Base-by-base conservation (phyloP, 2,888 invertebrate species). In the Scaptomyza polygonia region DNA sequence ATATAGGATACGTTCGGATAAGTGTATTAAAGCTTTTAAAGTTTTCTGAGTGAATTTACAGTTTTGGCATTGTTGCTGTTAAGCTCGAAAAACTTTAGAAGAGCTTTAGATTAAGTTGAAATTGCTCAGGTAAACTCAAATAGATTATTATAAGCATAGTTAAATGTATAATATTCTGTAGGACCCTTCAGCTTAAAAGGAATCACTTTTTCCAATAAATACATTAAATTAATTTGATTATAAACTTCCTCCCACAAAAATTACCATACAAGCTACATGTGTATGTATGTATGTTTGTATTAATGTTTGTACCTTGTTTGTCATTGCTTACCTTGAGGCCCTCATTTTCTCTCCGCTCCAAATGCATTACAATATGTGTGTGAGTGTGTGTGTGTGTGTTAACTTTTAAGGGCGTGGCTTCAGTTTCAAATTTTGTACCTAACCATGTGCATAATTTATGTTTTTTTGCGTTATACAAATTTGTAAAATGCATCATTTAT, bases 401-500 rank as follows among this genome's bases (percentile, higher is more conserved):
- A 44, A 40, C 25, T 51, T 40, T 25, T 14, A 54, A 52, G 77
- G 76, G 61, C 49, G 70, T 65, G 55, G 59, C 16, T 6, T 49
- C 49, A 16, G 66, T 51, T 62, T 55, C 58, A 72, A 72, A 66
- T 66, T 34, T 59, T 59, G 43, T 68, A 72, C 43, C 70, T 74
- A 62, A 40, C 66, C 69, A 64, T 72, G 75, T 67, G 70, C 78
- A 70, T 68, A 78, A 80, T 84, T 83, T 81, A 84, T 78, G 84
- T 76, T 72, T 84, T 78, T 81, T 78, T 81, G 65, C 71, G 67
- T 80, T 80, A 80, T 78, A 79, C 72, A 83, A 81, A 82, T 78
- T 83, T 86, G 70, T 70, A 73, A 76, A 83, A 76, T 78, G 80
- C 83, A 83, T 83, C 86, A 80, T 86, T 86, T 86, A 84, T 84